Evolutionary conservation across 2,888 invertebrate genomes (phyloP).

Genomic region (Sesamia inferens): DNA sequence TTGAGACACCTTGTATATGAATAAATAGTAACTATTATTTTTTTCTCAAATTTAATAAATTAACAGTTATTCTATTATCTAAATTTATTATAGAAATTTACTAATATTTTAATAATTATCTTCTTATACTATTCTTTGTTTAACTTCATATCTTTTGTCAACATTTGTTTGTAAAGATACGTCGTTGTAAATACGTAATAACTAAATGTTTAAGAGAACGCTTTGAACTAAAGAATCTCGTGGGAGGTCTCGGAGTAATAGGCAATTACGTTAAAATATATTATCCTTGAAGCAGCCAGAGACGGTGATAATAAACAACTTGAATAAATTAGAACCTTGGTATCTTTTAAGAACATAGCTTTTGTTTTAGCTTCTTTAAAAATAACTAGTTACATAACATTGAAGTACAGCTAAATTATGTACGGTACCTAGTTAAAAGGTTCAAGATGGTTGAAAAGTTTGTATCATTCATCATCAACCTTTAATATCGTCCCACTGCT

Average conservation of each 20-base stretch:
- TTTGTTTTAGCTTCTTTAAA: neutral
- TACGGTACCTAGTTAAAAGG: neutral
- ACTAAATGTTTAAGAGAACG: neutral
- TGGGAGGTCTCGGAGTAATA: constrained; percentile 10
- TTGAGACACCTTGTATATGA: too few species aligned
- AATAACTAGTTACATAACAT: neutral
- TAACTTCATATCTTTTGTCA: neutral
- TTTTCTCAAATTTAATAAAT: too few species aligned
- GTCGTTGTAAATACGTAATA: neutral
- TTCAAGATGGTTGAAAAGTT: neutral
- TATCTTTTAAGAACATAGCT: neutral
- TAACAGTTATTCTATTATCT: too few species aligned
- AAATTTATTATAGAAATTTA: too few species aligned
- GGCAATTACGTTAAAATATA: constrained; percentile 16
- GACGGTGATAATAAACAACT: constrained; percentile 4
- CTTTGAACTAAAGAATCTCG: neutral
- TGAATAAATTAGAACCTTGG: constrained; percentile 12
- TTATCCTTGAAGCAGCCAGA: neutral
- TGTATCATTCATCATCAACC: too few species aligned
- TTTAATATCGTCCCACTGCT: too few species aligned
- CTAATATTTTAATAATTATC: too few species aligned
- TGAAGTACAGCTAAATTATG: neutral
- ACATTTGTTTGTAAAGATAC: neutral
- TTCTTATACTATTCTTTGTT: neutral
- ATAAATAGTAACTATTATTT: too few species aligned